Evolutionary conservation across 1,140 invertebrate species (phyloP), one percentile per base, ranked within the genome.

Genomic region (Bombus confusus): DNA sequence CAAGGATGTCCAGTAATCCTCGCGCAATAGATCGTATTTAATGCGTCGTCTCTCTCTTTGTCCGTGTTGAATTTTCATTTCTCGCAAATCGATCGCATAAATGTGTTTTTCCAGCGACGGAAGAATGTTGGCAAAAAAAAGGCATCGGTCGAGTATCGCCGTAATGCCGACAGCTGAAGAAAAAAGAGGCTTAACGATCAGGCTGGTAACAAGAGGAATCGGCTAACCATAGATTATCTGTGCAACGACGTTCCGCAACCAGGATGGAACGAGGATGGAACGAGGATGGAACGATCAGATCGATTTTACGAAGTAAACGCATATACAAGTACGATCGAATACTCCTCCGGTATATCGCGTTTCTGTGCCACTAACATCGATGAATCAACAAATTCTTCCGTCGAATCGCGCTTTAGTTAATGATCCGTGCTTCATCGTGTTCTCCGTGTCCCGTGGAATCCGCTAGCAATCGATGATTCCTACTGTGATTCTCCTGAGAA

Each of bases 91-190:
- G 37, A 15, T 25, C 52, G n/a, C 37, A 34, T 41, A 8, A 28
- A 84, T n/a, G 76, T 85, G 77, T 85, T 79, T 85, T 80, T 85
- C 83, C 68, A 73, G 34, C 34, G 15, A 25, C 75, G 52, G 8
- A 73, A 71, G 76, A 85, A 85, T 85, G 52, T 34, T 28, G 25
- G 34, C 52, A 73, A 64, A 75, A 66, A 64, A 13, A 6, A 3
- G 5, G 12, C 34, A 39, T 37, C 74, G 74, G 37, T 37, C 66
- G 37, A 69, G 31, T 76, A 47, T 78, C 41, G 68, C 37, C 22
- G 64, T 57, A 57, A 57, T 41, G 37, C 18, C 62, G 25, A 8
- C 15, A 6, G 8, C 18, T 12, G 8, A 62, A 18, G 28, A 22
- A 72, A 43, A 72, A 84, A 43, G 47, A 37, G 12, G 37, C 22